Percentiles rank a stretch among this genome's conserved stretches.
Conservation (phyloP, 2,113 vertebrate genomes). For the Podarcis muralis region DNA sequence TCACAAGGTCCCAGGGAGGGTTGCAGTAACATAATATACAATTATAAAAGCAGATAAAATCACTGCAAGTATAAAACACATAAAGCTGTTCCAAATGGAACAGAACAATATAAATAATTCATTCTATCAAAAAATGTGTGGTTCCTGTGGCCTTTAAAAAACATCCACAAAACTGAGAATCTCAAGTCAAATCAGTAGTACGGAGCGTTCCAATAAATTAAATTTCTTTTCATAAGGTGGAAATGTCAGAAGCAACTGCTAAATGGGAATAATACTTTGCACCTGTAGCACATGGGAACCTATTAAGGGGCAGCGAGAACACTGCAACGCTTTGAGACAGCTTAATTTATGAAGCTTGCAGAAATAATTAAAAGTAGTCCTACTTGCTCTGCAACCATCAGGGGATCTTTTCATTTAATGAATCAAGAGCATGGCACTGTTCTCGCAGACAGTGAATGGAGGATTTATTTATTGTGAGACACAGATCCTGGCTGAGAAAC, state of each 20-base stretch:
- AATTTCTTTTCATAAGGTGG: conserved; percentile 35
- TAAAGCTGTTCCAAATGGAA: too few species aligned
- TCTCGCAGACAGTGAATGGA: conserved; percentile 34
- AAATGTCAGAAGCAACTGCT: conserved; percentile 39
- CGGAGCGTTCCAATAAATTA: background rate
- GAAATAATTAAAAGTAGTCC: conserved; percentile 54
- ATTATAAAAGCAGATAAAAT: too few species aligned
- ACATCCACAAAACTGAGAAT: conserved; percentile 23
- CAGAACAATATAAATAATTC: conserved; percentile 17
- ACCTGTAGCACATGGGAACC: conserved; percentile 31
- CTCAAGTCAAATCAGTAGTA: conserved; percentile 36
- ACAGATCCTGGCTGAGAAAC: accelerated
- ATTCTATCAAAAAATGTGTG: conserved; percentile 26
- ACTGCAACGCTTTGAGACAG: conserved; percentile 28
- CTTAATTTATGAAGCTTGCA: conserved; percentile 60
- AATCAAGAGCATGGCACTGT: conserved; percentile 37
- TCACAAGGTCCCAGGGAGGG: too few species aligned
- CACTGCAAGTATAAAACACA: too few species aligned
- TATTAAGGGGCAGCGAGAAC: conserved; percentile 39
- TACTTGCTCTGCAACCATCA: conserved; percentile 34
- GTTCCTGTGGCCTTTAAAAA: conserved; percentile 50
- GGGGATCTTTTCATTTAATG: conserved; percentile 47
- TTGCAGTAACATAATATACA: too few species aligned
- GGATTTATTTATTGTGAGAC: background rate
- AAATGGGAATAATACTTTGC: conserved; percentile 40